Base-by-base conservation (phyloP, 2,888 invertebrate species). In the Nowickia ferox region DNA sequence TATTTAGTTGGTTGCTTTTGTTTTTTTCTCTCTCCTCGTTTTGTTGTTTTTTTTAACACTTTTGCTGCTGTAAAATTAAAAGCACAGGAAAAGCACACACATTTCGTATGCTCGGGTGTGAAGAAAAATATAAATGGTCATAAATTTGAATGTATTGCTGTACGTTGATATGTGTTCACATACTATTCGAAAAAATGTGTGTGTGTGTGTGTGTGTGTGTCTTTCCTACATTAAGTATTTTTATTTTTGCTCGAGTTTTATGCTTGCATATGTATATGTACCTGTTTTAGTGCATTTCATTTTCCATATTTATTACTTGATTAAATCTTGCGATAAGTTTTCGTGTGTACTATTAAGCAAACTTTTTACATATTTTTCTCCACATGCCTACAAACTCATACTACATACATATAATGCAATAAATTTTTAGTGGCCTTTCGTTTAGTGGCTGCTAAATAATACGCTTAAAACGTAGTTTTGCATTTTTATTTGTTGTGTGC, bases 21-120 rank as follows among this genome's bases (percentile, higher is more conserved):
- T 59, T 72, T 53, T 65, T 69, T 53, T 53, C 19, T 9, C 9
- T 17, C 3, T 53, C 19, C 48, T 48, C 30, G 40, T 68, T 19
- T 51, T 48, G 42, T 71, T 51, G 65, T 61, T 82, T 72, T 57
- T 81, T 81, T 74, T 74, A 74, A 81, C 80, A 81, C 80, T 81
- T 81, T 66, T 66, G 66, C 30, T 30, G 72, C 66, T 51, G 42
- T 19, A 57, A 81, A 81, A 66, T 46, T 22, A 48, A 71, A 55
- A n/a, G 11, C 9, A 53, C 8, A 46, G 19, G 17, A 46, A 57
- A 66, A 44, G 57, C 30, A 51, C 40, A 38, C 63, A 15, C 44
- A 9, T 66, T 76, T 66, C 30, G 48, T 38, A n/a, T 72, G 1
- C n/a, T 44, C 30, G 68, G n/a, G 55, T 57, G 53, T 11, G 1